A percentile compares a stretch with the other conserved stretches of the same genome.
Evolutionary conservation across 2,797 vertebrate genomes (phyloP).

Genomic region (Hafferia zeledoni): DNA sequence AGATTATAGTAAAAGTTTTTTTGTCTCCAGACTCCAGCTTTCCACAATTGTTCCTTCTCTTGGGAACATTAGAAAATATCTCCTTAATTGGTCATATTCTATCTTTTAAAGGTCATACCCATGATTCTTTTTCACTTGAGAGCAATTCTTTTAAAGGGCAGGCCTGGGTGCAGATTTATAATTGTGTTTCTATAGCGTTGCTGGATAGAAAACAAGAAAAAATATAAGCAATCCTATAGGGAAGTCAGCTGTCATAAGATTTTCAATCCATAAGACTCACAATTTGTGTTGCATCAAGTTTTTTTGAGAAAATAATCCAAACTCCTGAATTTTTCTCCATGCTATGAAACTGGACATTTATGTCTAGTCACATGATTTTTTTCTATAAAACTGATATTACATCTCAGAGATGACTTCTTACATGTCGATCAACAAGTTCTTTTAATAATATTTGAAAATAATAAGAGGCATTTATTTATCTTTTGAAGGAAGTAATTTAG

Average conservation of each 20-base stretch:
- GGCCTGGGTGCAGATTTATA: constrained; percentile 2
- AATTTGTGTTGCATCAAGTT: not conserved
- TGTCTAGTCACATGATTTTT: not conserved
- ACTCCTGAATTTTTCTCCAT: not conserved
- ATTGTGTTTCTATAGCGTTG: not conserved
- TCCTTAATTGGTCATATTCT: constrained; percentile 31
- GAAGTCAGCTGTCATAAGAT: not conserved
- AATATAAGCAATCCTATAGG: not conserved
- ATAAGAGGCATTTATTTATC: constrained; percentile 67
- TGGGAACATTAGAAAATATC: not conserved
- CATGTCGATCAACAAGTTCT: constrained; percentile 44
- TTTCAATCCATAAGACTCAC: not conserved
- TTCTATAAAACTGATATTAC: not conserved
- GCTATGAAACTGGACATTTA: not conserved
- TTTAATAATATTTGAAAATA: constrained; percentile 58
- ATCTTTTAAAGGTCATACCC: constrained; percentile 46
- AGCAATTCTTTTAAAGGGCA: constrained; percentile 36
- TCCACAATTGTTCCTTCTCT: not conserved
- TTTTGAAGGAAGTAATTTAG: constrained; percentile 62
- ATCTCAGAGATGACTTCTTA: not conserved
- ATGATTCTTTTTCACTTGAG: constrained; percentile 27
- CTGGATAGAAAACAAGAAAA: not conserved
- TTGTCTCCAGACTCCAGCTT: not conserved
- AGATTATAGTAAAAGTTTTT: not conserved
- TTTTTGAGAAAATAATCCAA: not conserved